Conservation (phyloP, 2,888 invertebrate genomes). For the Encarsia formosa region DNA sequence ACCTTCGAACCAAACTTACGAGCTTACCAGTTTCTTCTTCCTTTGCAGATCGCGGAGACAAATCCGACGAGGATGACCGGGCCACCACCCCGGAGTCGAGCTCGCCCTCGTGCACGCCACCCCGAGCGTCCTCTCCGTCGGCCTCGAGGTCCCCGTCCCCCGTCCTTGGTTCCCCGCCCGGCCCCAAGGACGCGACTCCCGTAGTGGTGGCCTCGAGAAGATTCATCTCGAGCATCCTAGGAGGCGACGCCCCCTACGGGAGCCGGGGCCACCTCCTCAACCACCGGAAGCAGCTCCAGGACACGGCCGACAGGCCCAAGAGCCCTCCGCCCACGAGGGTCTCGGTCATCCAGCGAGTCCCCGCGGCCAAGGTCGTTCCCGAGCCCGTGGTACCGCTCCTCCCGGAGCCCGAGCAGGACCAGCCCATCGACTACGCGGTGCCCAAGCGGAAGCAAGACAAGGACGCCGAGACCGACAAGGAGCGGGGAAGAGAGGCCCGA, state of each 20-base stretch:
- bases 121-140: slow-evolving; percentile 31
- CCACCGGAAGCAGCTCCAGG: slow-evolving; percentile 40
- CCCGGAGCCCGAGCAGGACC: slow-evolving; percentile 59
- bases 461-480: slow-evolving; percentile 48
- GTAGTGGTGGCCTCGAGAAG: slow-evolving; percentile 53
- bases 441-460: slow-evolving; percentile 71
- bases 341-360: slow-evolving; percentile 81
- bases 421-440: slow-evolving; percentile 84
- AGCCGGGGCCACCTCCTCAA: slow-evolving; percentile 72
- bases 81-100: slow-evolving; percentile 49
- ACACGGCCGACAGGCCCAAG: slow-evolving; percentile 41
- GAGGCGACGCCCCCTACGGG: slow-evolving; percentile 79
- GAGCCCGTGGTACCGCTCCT: slow-evolving; percentile 42
- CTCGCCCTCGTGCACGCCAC: slow-evolving; percentile 45
- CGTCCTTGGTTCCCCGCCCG: slow-evolving; percentile 22
- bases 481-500: slow-evolving; percentile 57
- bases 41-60: slow-evolving; percentile 48
- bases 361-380: slow-evolving; percentile 49
- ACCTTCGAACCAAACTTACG: not conserved
- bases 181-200: slow-evolving; percentile 31
- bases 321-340: slow-evolving; percentile 65
- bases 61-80: slow-evolving; percentile 47
- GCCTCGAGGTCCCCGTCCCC: slow-evolving; percentile 30
- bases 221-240: slow-evolving; percentile 76
- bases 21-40: not conserved